These are phyloP conservation scores for Drosophila quinaria DNA, from an alignment of 2,888 invertebrate genomes.

Conservation along the genomic window DNA sequence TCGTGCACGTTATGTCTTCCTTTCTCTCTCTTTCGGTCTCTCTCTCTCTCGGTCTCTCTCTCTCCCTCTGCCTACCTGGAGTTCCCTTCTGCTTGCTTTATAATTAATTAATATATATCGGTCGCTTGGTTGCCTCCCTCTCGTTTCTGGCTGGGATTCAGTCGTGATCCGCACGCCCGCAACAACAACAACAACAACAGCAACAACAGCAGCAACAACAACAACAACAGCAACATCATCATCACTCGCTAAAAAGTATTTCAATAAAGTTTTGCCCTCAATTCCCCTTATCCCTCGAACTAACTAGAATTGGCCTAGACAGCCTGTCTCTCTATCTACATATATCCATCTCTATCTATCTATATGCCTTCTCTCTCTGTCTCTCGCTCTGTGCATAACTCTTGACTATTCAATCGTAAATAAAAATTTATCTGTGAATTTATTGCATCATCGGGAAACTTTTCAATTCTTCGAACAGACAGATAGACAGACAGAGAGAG, in stretches of 20 bases:
- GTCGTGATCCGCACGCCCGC: conserved; percentile 34
- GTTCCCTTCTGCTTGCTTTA: conserved; percentile 47
- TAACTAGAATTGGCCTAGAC: conserved; percentile 52
- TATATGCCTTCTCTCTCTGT: conserved; percentile 27
- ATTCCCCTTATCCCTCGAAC: not conserved
- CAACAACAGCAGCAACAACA: too few relatives aligned
- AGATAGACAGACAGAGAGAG: not conserved
- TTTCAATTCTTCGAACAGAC: conserved; percentile 66
- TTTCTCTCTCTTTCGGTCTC: not conserved
- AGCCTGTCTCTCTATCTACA: conserved; percentile 50
- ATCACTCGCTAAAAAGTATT: conserved; percentile 16
- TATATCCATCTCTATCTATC: conserved; percentile 11
- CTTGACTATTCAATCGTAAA: conserved; percentile 68
- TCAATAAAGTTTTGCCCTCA: conserved; percentile 19
- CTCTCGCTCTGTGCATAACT: not conserved
- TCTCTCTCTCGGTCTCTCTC: conserved; percentile 17
- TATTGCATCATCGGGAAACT: conserved; percentile 79
- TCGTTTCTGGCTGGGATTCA: conserved; percentile 4
- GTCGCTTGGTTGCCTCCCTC: conserved; percentile 31
- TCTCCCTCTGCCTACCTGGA: conserved; percentile 1
- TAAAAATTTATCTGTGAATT: conserved; percentile 82
- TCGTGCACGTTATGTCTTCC: conserved; percentile 79
- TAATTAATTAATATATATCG: conserved; percentile 72
- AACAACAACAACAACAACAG: not conserved
- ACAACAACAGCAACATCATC: conserved; percentile 14